phyloP scores from a whole-genome alignment of 2,888 invertebrate genomes.

The Eurois occulta region DNA sequence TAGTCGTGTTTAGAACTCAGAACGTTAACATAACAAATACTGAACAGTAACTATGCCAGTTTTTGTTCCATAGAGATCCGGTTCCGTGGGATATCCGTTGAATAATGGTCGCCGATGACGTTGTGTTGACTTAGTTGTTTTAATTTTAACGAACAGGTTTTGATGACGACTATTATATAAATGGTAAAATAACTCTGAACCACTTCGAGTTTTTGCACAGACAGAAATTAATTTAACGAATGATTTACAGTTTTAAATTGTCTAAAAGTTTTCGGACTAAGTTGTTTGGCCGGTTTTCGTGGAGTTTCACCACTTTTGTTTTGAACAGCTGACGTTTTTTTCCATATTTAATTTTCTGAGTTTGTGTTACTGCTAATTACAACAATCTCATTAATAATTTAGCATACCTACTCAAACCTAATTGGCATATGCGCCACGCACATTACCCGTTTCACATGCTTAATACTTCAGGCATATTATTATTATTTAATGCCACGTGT shows the following conservation, averaged over 20 bases:
- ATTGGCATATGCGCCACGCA: conserved; percentile 1
- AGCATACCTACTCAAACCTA: not conserved
- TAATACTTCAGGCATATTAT: not conserved
- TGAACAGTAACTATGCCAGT: too few species aligned
- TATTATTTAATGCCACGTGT: conserved; percentile 22
- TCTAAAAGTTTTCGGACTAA: too few species aligned
- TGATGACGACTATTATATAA: not conserved
- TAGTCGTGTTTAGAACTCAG: too few species aligned
- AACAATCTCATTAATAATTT: conserved; percentile 8
- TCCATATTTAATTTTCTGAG: too few species aligned
- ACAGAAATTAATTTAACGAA: not conserved
- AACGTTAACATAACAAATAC: too few species aligned
- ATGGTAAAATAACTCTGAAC: not conserved
- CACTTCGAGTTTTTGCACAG: not conserved
- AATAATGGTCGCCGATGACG: not conserved
- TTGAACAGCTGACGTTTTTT: not conserved
- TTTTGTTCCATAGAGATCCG: conserved; percentile 6
- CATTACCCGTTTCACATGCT: conserved; percentile 5
- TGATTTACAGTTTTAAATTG: too few species aligned
- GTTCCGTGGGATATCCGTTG: conserved; percentile 32
- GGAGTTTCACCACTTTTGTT: too few species aligned
- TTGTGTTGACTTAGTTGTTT: not conserved
- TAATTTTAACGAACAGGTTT: not conserved
- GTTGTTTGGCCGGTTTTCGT: too few species aligned
- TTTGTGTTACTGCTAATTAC: conserved; percentile 6